These are phyloP conservation scores for Saturnia japonica DNA, from an alignment of 2,888 invertebrate species.

Conservation along the genomic window DNA sequence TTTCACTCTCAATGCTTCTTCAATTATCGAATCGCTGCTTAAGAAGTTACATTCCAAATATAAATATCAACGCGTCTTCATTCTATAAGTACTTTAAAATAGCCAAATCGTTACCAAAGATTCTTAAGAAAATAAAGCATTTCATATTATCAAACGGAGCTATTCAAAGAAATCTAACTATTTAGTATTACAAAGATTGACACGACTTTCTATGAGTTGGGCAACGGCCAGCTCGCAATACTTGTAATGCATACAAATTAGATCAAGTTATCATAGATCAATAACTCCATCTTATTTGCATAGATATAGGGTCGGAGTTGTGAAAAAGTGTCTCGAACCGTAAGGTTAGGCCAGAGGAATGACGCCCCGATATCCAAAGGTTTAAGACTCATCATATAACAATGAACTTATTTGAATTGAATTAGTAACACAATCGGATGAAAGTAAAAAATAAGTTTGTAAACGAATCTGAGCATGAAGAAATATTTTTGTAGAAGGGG, in stretches of 20 bases:
- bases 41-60: too few relatives aligned
- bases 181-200: constrained; percentile 27
- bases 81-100: neutral
- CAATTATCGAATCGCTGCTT: too few relatives aligned
- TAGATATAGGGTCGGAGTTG: neutral
- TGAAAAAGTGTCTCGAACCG: neutral
- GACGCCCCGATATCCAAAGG: too few relatives aligned
- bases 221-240: constrained; percentile 18
- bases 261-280: constrained; percentile 4
- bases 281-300: constrained; percentile 3
- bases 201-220: constrained; percentile 26
- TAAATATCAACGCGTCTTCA: neutral
- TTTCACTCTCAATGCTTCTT: neutral
- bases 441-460: too few relatives aligned
- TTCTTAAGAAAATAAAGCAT: neutral
- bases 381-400: too few relatives aligned
- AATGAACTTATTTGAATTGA: too few relatives aligned
- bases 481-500: too few relatives aligned
- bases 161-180: constrained; percentile 21
- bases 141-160: constrained; percentile 7
- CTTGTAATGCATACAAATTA: constrained; percentile 15
- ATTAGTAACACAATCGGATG: too few relatives aligned
- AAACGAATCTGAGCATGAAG: too few relatives aligned
- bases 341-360: neutral
- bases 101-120: neutral